Evolutionary conservation across 2,797 vertebrate species (phyloP), one percentile per base, ranked within the genome.

Genomic region (Hylomyscus alleni): DNA sequence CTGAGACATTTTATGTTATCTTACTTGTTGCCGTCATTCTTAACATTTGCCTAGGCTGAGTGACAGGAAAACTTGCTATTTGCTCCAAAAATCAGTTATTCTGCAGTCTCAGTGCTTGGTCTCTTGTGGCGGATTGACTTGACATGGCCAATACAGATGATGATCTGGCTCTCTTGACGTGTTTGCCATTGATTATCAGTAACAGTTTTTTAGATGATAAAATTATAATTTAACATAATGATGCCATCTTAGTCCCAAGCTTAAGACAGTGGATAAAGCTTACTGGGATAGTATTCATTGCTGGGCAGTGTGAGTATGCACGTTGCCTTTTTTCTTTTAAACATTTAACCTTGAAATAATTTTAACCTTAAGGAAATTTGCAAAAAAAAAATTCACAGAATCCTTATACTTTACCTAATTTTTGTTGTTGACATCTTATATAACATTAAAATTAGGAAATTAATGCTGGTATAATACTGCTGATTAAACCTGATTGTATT

Each of bases 381-480:
- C 6, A 40, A 90, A 83, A 65, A 65, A 31, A 29, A 82, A 31
- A 15, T n/a, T 34, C 96, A 73, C 3, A 86, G 13, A 92, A 37
- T 93, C 47, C 54, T 90, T 93, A 24, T 84, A 67, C 6, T 88
- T 80, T 5, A 91, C 31, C 5, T 22, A 29, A 13, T 37, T 94
- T 93, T n/a, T 93, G 26, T 24, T 92, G 6, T 76, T 92, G 72
- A 69, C 4, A 52, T 91, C 75, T 87, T 91, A 91, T 7, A 34
- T 92, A 96, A 52, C 91, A 83, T 94, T 75, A 92, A 95, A 95
- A 85, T 26, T 34, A 90, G 19, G 29, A 93, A 37, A 83, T 96
- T 75, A 95, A 90, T 9, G 52, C 20, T 92, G 17, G 2, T 80
- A 52, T 6, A 90, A 26, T 76, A 76, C 37, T 93, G 0, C 50